phyloP scores from a whole-genome alignment of 2,888 invertebrate species.

The Pteria penguin region DNA sequence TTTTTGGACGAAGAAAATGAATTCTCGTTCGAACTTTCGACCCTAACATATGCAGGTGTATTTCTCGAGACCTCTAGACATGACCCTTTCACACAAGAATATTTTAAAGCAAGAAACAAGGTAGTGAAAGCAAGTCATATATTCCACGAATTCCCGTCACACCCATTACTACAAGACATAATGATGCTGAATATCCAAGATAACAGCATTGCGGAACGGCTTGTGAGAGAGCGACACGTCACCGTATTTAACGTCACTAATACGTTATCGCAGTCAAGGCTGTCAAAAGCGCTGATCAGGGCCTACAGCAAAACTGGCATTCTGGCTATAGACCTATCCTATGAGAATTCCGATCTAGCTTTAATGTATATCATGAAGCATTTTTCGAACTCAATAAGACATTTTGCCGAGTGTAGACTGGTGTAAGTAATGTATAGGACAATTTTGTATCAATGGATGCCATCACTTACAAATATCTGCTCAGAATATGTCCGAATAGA shows the following conservation, averaged over 20 bases:
- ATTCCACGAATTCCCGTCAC: background rate
- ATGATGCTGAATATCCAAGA: constrained; percentile 5
- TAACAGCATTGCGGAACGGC: background rate
- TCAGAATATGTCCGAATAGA: too few relatives aligned
- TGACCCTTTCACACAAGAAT: background rate
- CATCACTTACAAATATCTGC: too few relatives aligned
- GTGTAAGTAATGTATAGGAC: too few relatives aligned
- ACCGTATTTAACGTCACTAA: constrained; percentile 17
- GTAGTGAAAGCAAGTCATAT: constrained; percentile 2
- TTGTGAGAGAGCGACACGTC: constrained; percentile 4
- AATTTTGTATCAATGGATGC: too few relatives aligned
- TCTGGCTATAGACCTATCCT: too few relatives aligned
- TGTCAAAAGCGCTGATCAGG: too few relatives aligned
- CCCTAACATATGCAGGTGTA: background rate
- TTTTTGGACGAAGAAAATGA: background rate
- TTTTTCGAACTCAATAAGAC: too few relatives aligned
- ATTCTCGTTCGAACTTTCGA: background rate
- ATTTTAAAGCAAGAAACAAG: background rate
- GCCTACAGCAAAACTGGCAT: too few relatives aligned
- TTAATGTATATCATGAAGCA: too few relatives aligned
- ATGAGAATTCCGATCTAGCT: too few relatives aligned
- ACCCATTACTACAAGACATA: constrained; percentile 12
- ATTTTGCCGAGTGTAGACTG: too few relatives aligned
- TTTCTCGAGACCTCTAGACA: background rate
- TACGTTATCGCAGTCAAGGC: too few relatives aligned